Percentiles rank a stretch among this genome's conserved stretches.
Conservation (phyloP, 2,797 vertebrate genomes). For the Siniperca scherzeri region DNA sequence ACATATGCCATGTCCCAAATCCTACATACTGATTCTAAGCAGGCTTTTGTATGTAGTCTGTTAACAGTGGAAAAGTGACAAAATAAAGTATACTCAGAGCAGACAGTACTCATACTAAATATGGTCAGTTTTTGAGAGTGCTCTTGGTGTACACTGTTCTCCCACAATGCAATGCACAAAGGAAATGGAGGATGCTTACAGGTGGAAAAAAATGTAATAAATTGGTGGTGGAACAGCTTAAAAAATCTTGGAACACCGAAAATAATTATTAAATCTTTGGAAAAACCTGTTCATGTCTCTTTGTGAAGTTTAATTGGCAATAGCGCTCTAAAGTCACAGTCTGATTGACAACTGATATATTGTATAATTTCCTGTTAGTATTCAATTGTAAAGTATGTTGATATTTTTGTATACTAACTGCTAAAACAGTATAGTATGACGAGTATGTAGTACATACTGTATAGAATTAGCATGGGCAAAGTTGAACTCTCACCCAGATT, state of each 20-base stretch:
- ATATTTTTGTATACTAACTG: not conserved
- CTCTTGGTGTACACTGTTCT: not conserved
- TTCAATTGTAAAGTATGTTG: not conserved
- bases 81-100: not conserved
- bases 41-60: not conserved
- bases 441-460: not conserved
- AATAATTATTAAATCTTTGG: not conserved
- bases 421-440: not conserved
- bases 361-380: not conserved
- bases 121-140: not conserved
- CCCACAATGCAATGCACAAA: not conserved
- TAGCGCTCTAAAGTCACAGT: not conserved
- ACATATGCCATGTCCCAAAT: not conserved
- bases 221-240: not conserved
- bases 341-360: not conserved
- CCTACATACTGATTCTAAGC: not conserved
- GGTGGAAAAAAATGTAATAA: not conserved
- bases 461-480: not conserved
- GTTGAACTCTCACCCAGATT: not conserved
- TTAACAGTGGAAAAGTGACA: not conserved
- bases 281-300: not conserved
- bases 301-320: not conserved
- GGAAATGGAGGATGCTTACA: not conserved
- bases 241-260: not conserved
- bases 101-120: not conserved